Evolutionary conservation across 1,140 invertebrate genomes (phyloP), one percentile per base, ranked within the genome.

Genomic region (Eubasilissa regina): DNA sequence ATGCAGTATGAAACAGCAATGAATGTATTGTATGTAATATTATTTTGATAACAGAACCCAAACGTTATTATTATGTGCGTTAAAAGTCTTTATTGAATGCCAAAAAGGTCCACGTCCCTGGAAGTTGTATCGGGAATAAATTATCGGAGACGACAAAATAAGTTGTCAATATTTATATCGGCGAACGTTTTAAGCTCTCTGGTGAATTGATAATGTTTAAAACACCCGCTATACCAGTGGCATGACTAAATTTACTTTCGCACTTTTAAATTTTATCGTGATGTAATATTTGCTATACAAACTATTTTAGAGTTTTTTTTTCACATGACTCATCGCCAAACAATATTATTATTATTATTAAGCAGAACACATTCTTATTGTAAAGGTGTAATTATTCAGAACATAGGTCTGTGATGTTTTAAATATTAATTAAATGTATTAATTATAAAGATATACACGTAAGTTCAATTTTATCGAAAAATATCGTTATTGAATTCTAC

Each of bases 101-200:
- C 53, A 74, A 74, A 74, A 74, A 74, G 53, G 70, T 74, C 51
- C 70, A 74, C 70, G 53, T 74, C 70, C 70, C 48, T 74, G 53
- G 35, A 56, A 74, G 53, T 74, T n/a, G 53, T 56, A 74, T 74
- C 48, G 53, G 53, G 70, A 74, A 74, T 74, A 74, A 55, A 74
- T 74, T 70, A 70, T 35, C 19, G 13, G 70, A 35, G 19, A 74
- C 70, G 53, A 35, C 8, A 25, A 58, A 55, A 56, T 44, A 74
- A 56, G 56, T 74, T 74, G 70, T 55, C 51, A 74, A 74, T 74
- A 74, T 74, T 72, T 74, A 74, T 74, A 74, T 74, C 51, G 53
- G 8, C 70, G 25, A 48, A 56, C 51, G 66, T 48, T 66, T 35
- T 51, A 35, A 56, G 70, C 13, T 55, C n/a, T 12, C 19, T 15